Evolutionary conservation across 2,113 vertebrate species (phyloP).

Genomic region (Leucoraja erinaceus): DNA sequence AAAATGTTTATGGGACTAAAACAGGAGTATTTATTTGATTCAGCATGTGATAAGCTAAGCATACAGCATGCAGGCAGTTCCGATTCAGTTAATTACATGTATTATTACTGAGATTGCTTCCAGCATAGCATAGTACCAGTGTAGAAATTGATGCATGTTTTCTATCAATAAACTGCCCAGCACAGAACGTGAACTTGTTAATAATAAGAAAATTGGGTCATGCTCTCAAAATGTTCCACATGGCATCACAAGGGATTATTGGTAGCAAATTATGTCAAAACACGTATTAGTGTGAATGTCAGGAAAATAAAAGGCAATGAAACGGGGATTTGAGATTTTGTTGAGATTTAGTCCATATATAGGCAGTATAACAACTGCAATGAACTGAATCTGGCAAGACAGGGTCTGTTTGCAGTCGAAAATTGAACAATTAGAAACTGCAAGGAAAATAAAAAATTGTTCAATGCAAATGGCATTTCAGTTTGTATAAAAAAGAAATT

Average conservation of each 20-base stretch:
- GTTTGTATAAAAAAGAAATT: background rate
- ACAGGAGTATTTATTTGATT: constrained; percentile 8
- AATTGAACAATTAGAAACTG: background rate
- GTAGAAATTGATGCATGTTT: background rate
- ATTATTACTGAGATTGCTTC: constrained; percentile 29
- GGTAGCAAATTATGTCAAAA: background rate
- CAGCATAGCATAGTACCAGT: background rate
- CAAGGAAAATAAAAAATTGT: background rate
- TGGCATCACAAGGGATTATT: background rate
- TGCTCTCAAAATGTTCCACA: background rate
- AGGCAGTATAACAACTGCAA: background rate
- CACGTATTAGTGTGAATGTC: background rate
- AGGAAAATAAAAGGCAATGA: background rate
- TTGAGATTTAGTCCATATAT: background rate
- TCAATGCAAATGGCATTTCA: background rate
- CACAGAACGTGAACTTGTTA: background rate
- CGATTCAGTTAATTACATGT: background rate
- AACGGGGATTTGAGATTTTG: background rate
- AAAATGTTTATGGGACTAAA: background rate
- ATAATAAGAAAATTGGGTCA: background rate
- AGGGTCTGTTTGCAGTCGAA: background rate
- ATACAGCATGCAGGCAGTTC: constrained; percentile 1
- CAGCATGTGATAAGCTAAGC: background rate
- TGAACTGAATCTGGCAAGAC: background rate
- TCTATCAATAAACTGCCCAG: constrained; percentile 1